Evolutionary conservation across 1,140 invertebrate genomes (phyloP).

Genomic region (Amyelois transitella): DNA sequence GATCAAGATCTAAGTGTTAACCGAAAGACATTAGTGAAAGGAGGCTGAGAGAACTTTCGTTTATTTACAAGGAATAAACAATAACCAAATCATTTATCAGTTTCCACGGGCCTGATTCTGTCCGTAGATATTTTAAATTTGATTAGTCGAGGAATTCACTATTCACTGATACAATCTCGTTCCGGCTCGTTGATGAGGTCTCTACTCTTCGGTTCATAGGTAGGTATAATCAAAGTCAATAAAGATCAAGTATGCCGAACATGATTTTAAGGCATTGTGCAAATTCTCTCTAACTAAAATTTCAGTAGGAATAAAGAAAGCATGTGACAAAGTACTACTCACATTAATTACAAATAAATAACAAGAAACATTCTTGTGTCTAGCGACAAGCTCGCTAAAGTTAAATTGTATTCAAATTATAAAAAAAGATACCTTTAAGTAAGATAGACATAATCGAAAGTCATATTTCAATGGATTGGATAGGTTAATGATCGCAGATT

Average conservation of each 20-base stretch:
- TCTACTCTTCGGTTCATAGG: background rate
- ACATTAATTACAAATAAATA: too few species aligned
- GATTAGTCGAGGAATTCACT: conserved; percentile 29
- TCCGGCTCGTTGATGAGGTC: background rate
- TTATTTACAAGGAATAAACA: conserved; percentile 69
- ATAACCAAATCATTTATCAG: conserved; percentile 65
- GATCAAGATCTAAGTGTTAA: conserved; percentile 59
- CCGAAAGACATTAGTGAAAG: conserved; percentile 72
- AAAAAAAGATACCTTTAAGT: too few species aligned
- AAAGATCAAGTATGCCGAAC: background rate
- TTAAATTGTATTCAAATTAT: too few species aligned
- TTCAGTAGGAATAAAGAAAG: too few species aligned
- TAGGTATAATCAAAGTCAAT: background rate
- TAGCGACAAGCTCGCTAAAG: too few species aligned
- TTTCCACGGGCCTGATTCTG: conserved; percentile 48
- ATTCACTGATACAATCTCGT: conserved; percentile 18
- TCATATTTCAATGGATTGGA: background rate
- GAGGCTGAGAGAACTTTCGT: conserved; percentile 66
- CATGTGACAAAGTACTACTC: too few species aligned
- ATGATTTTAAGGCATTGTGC: background rate
- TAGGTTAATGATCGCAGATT: background rate
- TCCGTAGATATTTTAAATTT: conserved; percentile 41
- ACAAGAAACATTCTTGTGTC: too few species aligned
- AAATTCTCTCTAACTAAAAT: background rate
- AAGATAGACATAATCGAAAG: background rate